Conservation (phyloP, 2,888 invertebrate genomes). For the Agrilus biguttatus region DNA sequence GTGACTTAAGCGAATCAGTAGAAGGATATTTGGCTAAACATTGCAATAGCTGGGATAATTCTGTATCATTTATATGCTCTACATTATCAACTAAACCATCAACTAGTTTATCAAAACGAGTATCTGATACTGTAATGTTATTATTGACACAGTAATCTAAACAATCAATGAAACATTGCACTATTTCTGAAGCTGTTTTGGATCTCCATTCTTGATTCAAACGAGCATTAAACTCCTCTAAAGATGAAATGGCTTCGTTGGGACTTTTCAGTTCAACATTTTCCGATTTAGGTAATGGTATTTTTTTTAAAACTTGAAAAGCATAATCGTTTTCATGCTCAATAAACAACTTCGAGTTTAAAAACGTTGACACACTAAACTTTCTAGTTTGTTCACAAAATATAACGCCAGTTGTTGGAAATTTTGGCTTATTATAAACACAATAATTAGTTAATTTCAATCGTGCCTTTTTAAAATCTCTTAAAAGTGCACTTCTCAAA, state of each 20-base stretch:
- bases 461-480: no score
- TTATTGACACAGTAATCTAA: constrained; percentile 18
- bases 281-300: constrained; percentile 1
- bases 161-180: constrained; percentile 19
- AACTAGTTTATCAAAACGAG: constrained; percentile 25
- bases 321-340: constrained; percentile 15
- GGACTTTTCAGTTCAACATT: background rate
- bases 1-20: constrained; percentile 35
- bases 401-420: no score
- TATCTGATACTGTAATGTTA: constrained; percentile 21
- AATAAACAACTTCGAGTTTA: constrained; percentile 8
- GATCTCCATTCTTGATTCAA: constrained; percentile 18
- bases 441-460: no score
- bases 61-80: constrained; percentile 38
- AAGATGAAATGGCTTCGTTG: background rate
- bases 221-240: constrained; percentile 14
- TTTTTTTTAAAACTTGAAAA: constrained; percentile 10
- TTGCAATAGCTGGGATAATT: constrained; percentile 39
- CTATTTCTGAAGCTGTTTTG: constrained; percentile 18
- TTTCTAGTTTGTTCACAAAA: no score
- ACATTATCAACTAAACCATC: constrained; percentile 35
- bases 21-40: constrained; percentile 38
- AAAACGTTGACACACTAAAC: no score
- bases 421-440: no score
- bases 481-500: no score